Evolutionary conservation across 2,797 vertebrate species (phyloP).

Genomic region (Tapirus indicus): DNA sequence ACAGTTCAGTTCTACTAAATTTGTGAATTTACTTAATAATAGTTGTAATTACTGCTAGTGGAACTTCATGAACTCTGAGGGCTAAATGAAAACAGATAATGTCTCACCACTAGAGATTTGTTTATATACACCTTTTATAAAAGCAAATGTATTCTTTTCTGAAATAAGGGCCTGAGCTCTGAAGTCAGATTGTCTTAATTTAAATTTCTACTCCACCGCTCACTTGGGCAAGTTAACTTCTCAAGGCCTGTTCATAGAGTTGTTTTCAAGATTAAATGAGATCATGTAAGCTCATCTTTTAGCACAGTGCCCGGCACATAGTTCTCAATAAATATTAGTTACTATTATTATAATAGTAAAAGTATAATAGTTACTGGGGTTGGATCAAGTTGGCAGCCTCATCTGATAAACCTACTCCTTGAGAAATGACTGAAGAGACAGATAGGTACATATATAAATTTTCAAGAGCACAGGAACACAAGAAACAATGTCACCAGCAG

Average conservation of each 20-base stretch:
- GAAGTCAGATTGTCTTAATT: not conserved
- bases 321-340: not conserved
- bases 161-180: not conserved
- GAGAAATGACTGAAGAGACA: not conserved
- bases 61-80: not conserved
- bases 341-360: not conserved
- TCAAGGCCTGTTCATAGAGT: not conserved
- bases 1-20: not conserved
- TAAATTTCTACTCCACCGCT: not conserved
- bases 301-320: not conserved
- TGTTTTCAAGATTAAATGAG: not conserved
- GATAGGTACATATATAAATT: not conserved
- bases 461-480: not conserved
- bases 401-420: not conserved
- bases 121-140: not conserved
- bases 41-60: not conserved
- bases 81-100: not conserved
- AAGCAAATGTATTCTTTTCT: not conserved
- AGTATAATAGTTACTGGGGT: not conserved
- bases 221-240: not conserved
- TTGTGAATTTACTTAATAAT: not conserved
- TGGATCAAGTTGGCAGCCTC: not conserved
- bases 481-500: not conserved
- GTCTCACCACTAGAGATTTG: not conserved
- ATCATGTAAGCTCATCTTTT: not conserved